Percentiles rank a stretch among this genome's conserved stretches.
Conservation (phyloP, 2,113 vertebrate species). For the Podarcis cretensis region DNA sequence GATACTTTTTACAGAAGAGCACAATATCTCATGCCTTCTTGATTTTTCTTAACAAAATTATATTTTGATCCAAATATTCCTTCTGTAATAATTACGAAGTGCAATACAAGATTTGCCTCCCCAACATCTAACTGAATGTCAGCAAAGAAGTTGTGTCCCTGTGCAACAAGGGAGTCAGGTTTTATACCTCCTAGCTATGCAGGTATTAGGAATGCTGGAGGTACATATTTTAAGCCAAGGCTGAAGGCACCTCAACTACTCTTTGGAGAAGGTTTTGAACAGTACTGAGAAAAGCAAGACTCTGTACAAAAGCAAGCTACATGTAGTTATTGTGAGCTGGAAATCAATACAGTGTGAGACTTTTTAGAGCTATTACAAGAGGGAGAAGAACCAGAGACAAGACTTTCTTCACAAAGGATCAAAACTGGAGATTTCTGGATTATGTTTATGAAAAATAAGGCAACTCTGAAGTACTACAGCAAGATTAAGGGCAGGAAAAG, state of each 20-base stretch:
- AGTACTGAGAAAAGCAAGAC: constrained; percentile 44
- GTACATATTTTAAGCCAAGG: constrained; percentile 55
- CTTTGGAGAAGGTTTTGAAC: constrained; percentile 73
- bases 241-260: constrained; percentile 75
- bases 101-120: constrained; percentile 48
- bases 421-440: constrained; percentile 18
- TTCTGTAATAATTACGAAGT: constrained; percentile 49
- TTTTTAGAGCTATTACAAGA: constrained; percentile 41
- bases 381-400: constrained; percentile 31
- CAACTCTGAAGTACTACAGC: constrained; percentile 37
- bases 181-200: constrained; percentile 55
- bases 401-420: constrained; percentile 31
- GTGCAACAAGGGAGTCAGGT: constrained; percentile 48
- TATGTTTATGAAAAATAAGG: constrained; percentile 41
- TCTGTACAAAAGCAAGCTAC: constrained; percentile 46
- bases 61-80: constrained; percentile 11
- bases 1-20: not conserved
- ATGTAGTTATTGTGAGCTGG: constrained; percentile 42
- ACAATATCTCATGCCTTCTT: constrained; percentile 37
- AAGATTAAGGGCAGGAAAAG: constrained; percentile 28
- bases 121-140: constrained; percentile 29
- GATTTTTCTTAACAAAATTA: constrained; percentile 40
- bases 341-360: constrained; percentile 33
- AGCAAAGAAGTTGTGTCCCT: constrained; percentile 57
- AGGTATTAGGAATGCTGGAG: constrained; percentile 60